Evolutionary conservation across 2,113 vertebrate genomes (phyloP), one percentile per base, ranked within the genome.

Genomic region (Ameiurus melas): DNA sequence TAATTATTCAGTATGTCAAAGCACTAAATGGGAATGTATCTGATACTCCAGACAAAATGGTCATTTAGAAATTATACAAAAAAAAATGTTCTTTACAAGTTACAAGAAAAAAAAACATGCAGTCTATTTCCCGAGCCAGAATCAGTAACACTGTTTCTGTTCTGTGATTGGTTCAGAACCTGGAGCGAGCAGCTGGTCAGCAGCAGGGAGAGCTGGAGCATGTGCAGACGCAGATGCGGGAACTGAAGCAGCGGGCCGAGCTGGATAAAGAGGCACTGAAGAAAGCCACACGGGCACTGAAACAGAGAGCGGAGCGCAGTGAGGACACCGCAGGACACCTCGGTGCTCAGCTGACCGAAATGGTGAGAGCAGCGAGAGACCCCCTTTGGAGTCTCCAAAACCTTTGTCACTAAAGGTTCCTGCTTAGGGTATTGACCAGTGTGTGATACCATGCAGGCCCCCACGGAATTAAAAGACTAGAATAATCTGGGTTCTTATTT

Each of bases 181-280:
- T 97, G 91, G 97, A 98, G 92, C 94, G 94, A 47, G 93, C 91
- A 5, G 94, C 96, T 81, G 92, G 91, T 86, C 96, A 95, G 79
- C 96, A 96, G 84, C 96, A 96, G 89, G 95, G 86, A 0, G 96
- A 98, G 89, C 82, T 96, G 85, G 95, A 96, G 19, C 93, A 87
- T 66, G 92, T 95, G 86, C 90, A 91, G 88, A 94, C 96, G 9
- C 96, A 98, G 87, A 87, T 97, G 89, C 92, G 90, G n/a, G 95
- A 95, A 10, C 60, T 96, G 25, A 96, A 89, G 89, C 92, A 93
- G 87, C 96, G 96, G 89, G 92, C 93, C 16, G 93, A 96, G 0
- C 83, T 79, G 0, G 97, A 97, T 79, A 96, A 97, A 79, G 97
- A 98, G 17, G 94, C 94, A n/a, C 92, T 98, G 88, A 98, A 97